Conservation (phyloP, 1,140 invertebrate genomes). For the Drosophila quadrilineata region DNA sequence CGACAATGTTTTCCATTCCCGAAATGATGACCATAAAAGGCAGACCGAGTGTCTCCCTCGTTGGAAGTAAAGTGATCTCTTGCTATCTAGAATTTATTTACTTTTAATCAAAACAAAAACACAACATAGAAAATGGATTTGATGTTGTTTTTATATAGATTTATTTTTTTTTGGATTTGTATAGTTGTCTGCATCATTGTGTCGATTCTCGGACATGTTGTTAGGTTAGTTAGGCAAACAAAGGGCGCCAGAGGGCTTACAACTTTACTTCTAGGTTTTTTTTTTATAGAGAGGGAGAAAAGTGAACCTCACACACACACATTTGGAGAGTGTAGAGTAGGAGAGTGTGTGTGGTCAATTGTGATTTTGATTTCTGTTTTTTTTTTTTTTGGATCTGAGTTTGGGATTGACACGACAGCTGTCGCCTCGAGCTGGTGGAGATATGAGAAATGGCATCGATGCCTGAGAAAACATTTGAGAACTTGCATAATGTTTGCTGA, state of each 20-base stretch:
- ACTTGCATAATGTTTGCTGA: slow-evolving; percentile 12
- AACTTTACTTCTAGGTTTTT: too few relatives aligned
- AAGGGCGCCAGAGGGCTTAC: slow-evolving; percentile 30
- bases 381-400: slow-evolving; percentile 12
- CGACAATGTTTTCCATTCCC: too few relatives aligned
- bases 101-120: slow-evolving; percentile 60
- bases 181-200: too few relatives aligned
- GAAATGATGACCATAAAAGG: too few relatives aligned
- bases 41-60: slow-evolving; percentile 5
- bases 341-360: slow-evolving; percentile 19
- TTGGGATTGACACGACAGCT: slow-evolving; percentile 38
- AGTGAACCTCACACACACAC: neutral
- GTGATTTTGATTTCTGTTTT: neutral
- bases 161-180: too few relatives aligned
- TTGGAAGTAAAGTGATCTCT: slow-evolving; percentile 46
- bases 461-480: too few relatives aligned
- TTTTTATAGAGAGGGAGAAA: neutral
- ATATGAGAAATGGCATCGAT: slow-evolving; percentile 25
- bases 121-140: slow-evolving; percentile 35
- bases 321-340: neutral
- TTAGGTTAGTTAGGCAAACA: slow-evolving; percentile 36
- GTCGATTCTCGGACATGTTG: slow-evolving; percentile 14
- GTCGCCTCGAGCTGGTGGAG: slow-evolving; percentile 22
- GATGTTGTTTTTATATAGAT: too few relatives aligned
- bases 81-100: slow-evolving; percentile 60